Conservation (phyloP, 2,797 vertebrate species). For the Rhinatrema bivittatum region DNA sequence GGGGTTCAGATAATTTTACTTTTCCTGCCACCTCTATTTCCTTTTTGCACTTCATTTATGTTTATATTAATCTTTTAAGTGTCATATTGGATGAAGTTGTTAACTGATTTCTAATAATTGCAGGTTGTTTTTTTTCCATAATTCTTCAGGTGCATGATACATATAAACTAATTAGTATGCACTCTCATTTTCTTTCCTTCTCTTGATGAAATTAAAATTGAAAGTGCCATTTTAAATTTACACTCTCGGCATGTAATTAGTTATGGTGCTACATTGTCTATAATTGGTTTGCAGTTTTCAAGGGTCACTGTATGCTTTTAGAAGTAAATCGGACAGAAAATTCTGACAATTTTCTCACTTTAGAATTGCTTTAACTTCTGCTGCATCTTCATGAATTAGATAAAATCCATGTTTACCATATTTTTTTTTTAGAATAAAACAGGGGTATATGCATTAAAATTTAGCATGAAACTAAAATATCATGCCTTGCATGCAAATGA, state of each 20-base stretch:
- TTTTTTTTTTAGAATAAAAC: no score
- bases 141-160: conserved; percentile 40
- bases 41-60: no score
- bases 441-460: no score
- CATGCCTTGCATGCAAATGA: no score
- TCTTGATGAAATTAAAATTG: conserved; percentile 44
- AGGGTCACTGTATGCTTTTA: conserved; percentile 33
- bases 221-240: conserved; percentile 52
- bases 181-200: conserved; percentile 42
- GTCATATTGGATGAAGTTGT: no score
- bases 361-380: conserved; percentile 22
- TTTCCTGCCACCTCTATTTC: no score
- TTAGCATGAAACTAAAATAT: no score
- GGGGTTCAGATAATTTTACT: no score
- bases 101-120: no score
- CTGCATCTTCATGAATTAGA: conserved; percentile 22
- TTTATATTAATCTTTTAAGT: no score
- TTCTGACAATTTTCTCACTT: conserved; percentile 19
- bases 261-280: conserved; percentile 33
- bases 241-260: conserved; percentile 39
- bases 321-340: conserved; percentile 30
- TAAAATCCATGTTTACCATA: not conserved
- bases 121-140: conserved; percentile 15
- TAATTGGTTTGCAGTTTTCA: conserved; percentile 45
- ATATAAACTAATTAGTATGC: conserved; percentile 40